Evolutionary conservation across 2,113 vertebrate species (phyloP).

Genomic region (Amazona guildingii): DNA sequence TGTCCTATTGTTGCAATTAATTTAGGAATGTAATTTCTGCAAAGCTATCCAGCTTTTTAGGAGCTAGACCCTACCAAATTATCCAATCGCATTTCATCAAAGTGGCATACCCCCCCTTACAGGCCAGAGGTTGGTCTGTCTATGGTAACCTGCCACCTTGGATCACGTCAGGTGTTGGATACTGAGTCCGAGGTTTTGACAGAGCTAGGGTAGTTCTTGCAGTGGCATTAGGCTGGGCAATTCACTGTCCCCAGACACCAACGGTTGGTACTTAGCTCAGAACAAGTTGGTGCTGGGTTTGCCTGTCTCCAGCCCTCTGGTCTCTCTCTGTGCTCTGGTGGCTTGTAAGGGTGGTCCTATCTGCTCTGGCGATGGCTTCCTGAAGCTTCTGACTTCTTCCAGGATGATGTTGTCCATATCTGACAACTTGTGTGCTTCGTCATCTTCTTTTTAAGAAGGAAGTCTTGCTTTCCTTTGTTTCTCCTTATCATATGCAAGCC

Average conservation of each 20-base stretch:
- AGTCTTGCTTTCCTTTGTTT: neutral
- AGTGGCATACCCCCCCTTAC: neutral
- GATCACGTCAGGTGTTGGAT: neutral
- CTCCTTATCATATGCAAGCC: neutral
- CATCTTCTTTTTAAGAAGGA: neutral
- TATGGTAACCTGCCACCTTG: neutral
- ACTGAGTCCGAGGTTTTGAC: neutral
- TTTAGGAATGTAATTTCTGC: neutral
- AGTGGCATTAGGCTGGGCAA: fast-evolving
- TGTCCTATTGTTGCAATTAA: neutral
- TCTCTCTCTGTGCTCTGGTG: neutral
- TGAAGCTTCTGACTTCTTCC: neutral
- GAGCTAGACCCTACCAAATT: neutral
- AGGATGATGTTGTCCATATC: neutral
- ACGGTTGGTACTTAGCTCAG: neutral
- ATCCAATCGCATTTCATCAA: fast-evolving
- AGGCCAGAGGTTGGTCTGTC: neutral
- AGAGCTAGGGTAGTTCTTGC: neutral
- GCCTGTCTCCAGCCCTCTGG: neutral
- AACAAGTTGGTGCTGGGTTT: neutral
- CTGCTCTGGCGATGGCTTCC: neutral
- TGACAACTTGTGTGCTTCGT: neutral
- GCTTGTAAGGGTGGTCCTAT: neutral
- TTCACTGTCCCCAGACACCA: neutral
- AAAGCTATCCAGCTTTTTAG: neutral